Evolutionary conservation across 2,797 vertebrate species (phyloP), one percentile per base, ranked within the genome.

Genomic region (Phrynocephalus vlangalii): DNA sequence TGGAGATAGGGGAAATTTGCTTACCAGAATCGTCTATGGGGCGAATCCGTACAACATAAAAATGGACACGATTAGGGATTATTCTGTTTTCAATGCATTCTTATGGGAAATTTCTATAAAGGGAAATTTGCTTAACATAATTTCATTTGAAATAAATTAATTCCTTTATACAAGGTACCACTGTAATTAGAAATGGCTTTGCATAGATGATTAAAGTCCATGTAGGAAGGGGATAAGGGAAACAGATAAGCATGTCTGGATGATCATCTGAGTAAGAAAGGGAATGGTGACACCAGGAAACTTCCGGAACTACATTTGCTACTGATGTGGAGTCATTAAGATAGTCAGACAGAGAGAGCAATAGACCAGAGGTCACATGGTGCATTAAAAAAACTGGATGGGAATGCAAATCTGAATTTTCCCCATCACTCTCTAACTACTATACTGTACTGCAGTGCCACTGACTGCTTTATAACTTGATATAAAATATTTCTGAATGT

Each of bases 101-200:
- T 33, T 33, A 33, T 33, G 33, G 33, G 33, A 33, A 33, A 33
- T 33, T 33, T 33, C 1, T 33, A 33, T 33, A 33, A 33, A 33
- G 33, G 33, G 33, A 33, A 33, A 33, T 33, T 33, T 33, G 33
- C 33, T 33, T 33, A 33, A 33, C 33, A 33, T 33, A 33, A 33
- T 33, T 33, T 33, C 33, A 33, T 33, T 33, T 33, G 33, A 2
- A 33, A 33, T 2, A 2, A 33, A 33, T 33, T 33, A 33, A 33
- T 33, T 33, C 33, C 33, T 33, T 33, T 33, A 33, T 33, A 33
- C 33, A 33, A 33, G 33, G 33, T 33, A 33, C 33, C 33, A 33
- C 33, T 33, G 33, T 75, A 88, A 75, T 84, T 84, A 84, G 83
- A 56, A 88, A 38, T 84, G 52, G 77, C 60, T 88, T 38, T 67